Base-by-base conservation (phyloP, 2,888 invertebrate genomes). In the Noctua janthe region DNA sequence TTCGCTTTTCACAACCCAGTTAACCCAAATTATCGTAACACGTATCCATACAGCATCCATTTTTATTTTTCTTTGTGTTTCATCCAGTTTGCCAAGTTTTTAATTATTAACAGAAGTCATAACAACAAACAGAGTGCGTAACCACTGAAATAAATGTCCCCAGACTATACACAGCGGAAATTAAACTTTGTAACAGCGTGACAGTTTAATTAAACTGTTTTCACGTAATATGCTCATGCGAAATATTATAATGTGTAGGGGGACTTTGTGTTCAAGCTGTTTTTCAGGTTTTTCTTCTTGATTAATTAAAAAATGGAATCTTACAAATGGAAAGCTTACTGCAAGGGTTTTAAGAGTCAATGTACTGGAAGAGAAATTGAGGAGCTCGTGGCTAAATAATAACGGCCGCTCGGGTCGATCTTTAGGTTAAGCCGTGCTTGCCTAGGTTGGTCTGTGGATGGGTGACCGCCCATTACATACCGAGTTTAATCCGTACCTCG, bases 201-300 rank as follows among this genome's bases (percentile, higher is more conserved):
- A 82, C 88, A 84, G 80, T 84, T 91, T 90, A 90, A 91, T 91
- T 91, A 91, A 91, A 81, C 76, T 78, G 80, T 83, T 86, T 83
- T 78, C 84, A 84, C 85, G 73, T 84, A 83, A 84, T 78, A 86
- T 78, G 74, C 62, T 79, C 77, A 78, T 71, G 76, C 64, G 67
- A 74, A 73, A 77, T 70, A 73, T 66, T 49, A 47, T 71, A 47
- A 71, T 66, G n/a, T 23, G 35, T 66, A 20, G 43, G 17, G 62
- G 20, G 23, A 54, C 43, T 67, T 71, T 70, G 17, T 23, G 35
- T 20, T 72, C 2, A 64, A 67, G 47, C 15, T 2, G 0, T 47
- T 23, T 49, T 49, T 5, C 39, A 29, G 17, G 11, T n/a, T 20
- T 51, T 59, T 74, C 6, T 78, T 66, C 29, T 54, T 20, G n/a